Percentiles rank a stretch among this genome's conserved stretches.
These are phyloP conservation scores for Neodiprion virginianus DNA, from an alignment of 1,140 invertebrate genomes.

Conservation along the genomic window DNA sequence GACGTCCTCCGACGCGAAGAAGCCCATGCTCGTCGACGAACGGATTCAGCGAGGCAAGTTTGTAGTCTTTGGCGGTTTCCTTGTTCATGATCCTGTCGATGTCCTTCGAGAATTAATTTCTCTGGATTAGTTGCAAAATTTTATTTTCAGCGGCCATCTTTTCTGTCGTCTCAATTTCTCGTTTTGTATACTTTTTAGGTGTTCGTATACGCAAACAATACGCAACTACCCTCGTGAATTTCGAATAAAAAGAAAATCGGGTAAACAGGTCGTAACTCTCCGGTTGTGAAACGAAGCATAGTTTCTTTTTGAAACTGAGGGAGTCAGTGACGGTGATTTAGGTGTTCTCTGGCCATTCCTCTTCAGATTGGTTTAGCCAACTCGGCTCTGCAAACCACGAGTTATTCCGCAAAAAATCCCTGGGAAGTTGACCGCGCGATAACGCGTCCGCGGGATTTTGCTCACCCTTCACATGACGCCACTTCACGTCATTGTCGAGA, in stretches of 20 bases:
- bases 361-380: constrained; percentile 19
- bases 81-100: background rate
- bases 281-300: background rate
- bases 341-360: constrained; percentile 12
- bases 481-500: constrained; percentile 13
- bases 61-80: background rate
- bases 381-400: constrained; percentile 31
- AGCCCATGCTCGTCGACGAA: constrained; percentile 29
- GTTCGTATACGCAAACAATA: constrained; percentile 9
- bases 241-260: constrained; percentile 4
- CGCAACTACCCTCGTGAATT: constrained; percentile 13
- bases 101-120: constrained; percentile 7
- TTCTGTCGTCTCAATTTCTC: background rate
- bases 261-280: background rate
- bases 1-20: constrained; percentile 32
- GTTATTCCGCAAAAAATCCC: constrained; percentile 15
- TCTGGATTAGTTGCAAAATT: constrained; percentile 14
- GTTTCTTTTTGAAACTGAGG: background rate
- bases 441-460: constrained; percentile 42
- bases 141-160: constrained; percentile 9
- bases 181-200: background rate
- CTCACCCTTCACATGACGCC: constrained; percentile 35
- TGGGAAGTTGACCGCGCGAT: constrained; percentile 32
- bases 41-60: constrained; percentile 18
- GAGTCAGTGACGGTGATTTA: background rate